Evolutionary conservation across 2,888 invertebrate genomes (phyloP).

Genomic region (Melanophora roralis): DNA sequence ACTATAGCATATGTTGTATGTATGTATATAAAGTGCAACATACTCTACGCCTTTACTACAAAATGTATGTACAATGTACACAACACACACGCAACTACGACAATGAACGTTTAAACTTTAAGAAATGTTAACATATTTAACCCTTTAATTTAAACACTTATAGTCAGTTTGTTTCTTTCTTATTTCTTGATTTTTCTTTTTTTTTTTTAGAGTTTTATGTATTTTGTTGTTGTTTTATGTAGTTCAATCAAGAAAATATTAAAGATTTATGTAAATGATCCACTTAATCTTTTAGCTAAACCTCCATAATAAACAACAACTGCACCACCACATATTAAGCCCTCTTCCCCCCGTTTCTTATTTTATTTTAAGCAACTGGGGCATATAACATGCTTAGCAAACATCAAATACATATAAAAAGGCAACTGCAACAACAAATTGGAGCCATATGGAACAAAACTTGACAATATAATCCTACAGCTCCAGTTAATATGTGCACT

Average conservation of each 20-base stretch:
- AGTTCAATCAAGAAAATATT: conserved; percentile 60
- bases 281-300: conserved; percentile 59
- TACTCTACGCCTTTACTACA: background rate
- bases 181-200: conserved; percentile 10
- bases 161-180: conserved; percentile 4
- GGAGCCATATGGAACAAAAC: conserved; percentile 44
- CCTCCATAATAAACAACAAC: conserved; percentile 13
- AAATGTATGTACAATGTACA: conserved; percentile 45
- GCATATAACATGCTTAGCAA: conserved; percentile 23
- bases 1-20: conserved; percentile 41
- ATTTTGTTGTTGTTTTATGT: background rate
- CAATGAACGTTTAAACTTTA: background rate
- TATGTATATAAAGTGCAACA: background rate
- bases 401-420: conserved; percentile 15
- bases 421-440: conserved; percentile 4
- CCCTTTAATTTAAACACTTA: conserved; percentile 38
- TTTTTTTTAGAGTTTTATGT: background rate
- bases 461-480: conserved; percentile 36
- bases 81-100: background rate
- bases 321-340: too few relatives aligned
- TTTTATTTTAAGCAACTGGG: background rate
- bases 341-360: background rate
- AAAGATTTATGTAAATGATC: conserved; percentile 62
- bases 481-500: conserved; percentile 26
- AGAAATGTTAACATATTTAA: conserved; percentile 42